phyloP scores from a whole-genome alignment of 2,113 vertebrate species.

The Neolamprologus caudopunctatus region DNA sequence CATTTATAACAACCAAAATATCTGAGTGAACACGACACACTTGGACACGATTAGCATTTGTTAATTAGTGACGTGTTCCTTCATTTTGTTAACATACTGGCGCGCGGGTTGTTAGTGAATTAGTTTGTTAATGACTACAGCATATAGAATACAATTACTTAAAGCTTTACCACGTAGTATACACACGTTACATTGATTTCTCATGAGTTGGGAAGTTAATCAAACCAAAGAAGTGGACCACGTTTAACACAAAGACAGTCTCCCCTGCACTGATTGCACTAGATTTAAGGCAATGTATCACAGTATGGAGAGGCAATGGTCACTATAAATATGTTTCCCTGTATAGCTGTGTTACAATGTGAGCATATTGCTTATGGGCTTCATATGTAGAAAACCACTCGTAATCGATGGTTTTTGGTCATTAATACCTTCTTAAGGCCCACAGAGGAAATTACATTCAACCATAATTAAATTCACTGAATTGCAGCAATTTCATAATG shows the following conservation, averaged over 20 bases:
- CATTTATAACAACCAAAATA: not conserved
- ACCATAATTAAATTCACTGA: slow-evolving; percentile 21
- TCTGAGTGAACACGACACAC: not conserved
- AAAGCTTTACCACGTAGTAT: not conserved
- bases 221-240: not conserved
- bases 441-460: slow-evolving; percentile 62
- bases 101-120: not conserved
- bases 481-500: slow-evolving; percentile 41
- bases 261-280: slow-evolving; percentile 3
- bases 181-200: not conserved
- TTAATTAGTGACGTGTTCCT: not conserved
- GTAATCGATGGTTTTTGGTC: slow-evolving; percentile 55
- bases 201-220: not conserved
- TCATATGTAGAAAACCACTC: not conserved
- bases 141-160: not conserved
- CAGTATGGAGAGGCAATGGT: slow-evolving; percentile 2
- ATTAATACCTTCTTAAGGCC: slow-evolving; percentile 58
- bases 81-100: not conserved
- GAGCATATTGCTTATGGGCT: slow-evolving; percentile 42
- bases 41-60: not conserved
- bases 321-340: slow-evolving; percentile 15
- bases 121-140: not conserved
- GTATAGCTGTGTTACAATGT: slow-evolving; percentile 10
- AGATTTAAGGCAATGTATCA: slow-evolving; percentile 60
- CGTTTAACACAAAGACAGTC: not conserved